A percentile compares a stretch with the other conserved stretches of the same genome.
phyloP scores from a whole-genome alignment of 2,113 vertebrate species.

The Centropristis striata region DNA sequence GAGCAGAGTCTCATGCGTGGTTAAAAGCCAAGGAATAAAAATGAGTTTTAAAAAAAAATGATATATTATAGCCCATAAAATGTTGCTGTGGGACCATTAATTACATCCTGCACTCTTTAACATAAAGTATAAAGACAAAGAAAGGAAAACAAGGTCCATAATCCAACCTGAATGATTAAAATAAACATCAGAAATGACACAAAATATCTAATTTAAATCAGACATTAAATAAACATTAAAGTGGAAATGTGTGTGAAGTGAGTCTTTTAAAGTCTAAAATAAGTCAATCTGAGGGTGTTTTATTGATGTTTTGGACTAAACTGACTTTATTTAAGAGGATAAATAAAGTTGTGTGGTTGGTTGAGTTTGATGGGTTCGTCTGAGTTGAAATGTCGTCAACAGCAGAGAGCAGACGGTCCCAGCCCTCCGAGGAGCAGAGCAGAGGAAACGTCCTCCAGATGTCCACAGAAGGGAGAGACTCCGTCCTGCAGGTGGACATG shows the following conservation, averaged over 20 bases:
- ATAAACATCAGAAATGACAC: neutral
- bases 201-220: too few relatives aligned
- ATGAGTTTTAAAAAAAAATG: too few relatives aligned
- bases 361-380: constrained; percentile 38
- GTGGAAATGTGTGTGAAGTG: neutral
- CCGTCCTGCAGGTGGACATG: constrained; percentile 17
- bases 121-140: neutral
- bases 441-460: constrained; percentile 29
- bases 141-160: neutral
- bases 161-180: neutral
- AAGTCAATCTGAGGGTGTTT: neutral
- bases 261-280: neutral
- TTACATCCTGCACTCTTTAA: neutral
- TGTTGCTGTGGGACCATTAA: neutral
- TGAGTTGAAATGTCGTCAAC: constrained; percentile 66
- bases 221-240: too few relatives aligned
- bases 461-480: neutral
- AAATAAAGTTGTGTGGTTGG: too few relatives aligned
- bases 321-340: too few relatives aligned
- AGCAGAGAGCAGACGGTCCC: constrained; percentile 54
- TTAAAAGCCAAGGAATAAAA: too few relatives aligned
- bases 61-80: neutral
- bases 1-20: too few relatives aligned
- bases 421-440: constrained; percentile 53
- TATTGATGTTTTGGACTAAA: too few relatives aligned